Base-by-base conservation (phyloP, 2,888 invertebrate species). In the Stegophylla sp. region DNA sequence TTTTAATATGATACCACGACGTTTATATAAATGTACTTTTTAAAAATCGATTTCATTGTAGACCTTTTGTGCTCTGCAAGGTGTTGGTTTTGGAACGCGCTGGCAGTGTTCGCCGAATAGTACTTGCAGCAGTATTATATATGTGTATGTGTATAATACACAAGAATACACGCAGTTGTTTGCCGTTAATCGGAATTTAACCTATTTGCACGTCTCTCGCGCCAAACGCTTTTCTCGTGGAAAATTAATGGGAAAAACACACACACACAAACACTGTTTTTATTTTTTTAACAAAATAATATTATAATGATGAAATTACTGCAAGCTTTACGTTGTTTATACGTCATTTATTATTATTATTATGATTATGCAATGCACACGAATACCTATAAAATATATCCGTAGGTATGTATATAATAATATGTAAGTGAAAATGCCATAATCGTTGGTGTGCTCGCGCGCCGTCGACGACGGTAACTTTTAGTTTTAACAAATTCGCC, bases 401-500 rank as follows among this genome's bases (percentile, higher is more conserved):
- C 34, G 28, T 28, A 26, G 15, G 28, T 28, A 61, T 28, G n/a
- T 48, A 26, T 59, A 61, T 48, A 69, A 12, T 13, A n/a, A n/a
- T n/a, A n/a, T 15, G 15, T 53, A 53, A 56, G 34, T 28, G 69
- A 34, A 23, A 34, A 59, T 28, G 17, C 23, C 23, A 23, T 23
- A 43, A 53, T 48, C n/a, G 66, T 48, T 5, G 17, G 17, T 51
- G 53, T 17, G 64, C 17, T 7, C 34, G 34, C n/a, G 43, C 34
- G 34, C 3, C 34, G 34, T 5, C 34, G 34, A 34, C 51, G 56
- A 13, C 66, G 48, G 51, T 69, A 61, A 69, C 48, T 79, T 79
- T 69, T 79, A 51, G 67, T 48, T 12, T 48, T 69, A 71, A 69
- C 79, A 79, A 79, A 79, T 79, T 79, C 48, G 69, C 61, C 34